Base-by-base conservation (phyloP, 2,888 invertebrate genomes). In the Sphaerophoria rueppellii region DNA sequence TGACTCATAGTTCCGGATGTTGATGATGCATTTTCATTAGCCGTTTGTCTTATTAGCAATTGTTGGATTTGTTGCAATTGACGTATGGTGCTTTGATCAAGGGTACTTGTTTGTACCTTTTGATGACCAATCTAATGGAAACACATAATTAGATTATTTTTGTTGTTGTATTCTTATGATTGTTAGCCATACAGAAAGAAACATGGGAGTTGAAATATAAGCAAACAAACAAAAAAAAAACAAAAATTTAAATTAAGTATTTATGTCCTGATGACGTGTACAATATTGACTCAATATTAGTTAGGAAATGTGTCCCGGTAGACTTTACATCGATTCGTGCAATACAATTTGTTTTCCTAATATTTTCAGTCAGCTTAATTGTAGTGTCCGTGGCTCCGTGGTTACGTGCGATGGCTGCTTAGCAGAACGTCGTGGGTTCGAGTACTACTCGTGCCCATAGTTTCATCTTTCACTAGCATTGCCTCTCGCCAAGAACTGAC, bases 21-120 rank as follows among this genome's bases (percentile, higher is more conserved):
- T 58, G 86, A 76, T 65, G 79, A 55, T 58, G 52, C 63, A n/a
- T 89, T 78, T 70, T 87, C 86, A 78, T 63, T 82, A 74, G 85
- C 82, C 65, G 88, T 89, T 87, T 91, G 90, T 6, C 90, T 92
- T 60, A 93, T 90, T 61, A 94, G 90, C 86, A 95, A 90, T 88
- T 94, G 94, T 89, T 95, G 94, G 81, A 95, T 91, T 89, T 94
- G 94, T 89, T 94, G 94, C 87, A 95, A 90, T 89, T 94, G 94
- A 81, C 93, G 88, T 73, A 90, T 87, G 58, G 90, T 88, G 87
- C 87, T 89, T 83, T 88, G 88, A 88, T 89, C 88, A 85, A 89
- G 87, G 54, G 87, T 76, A 81, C 77, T 89, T 78, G 88, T 87
- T 83, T 88, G 90, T 80, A 88, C 87, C 75, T 90, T 90, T 87